Conservation (phyloP, 1,140 invertebrate species). For the Lysiphlebus fabarum region DNA sequence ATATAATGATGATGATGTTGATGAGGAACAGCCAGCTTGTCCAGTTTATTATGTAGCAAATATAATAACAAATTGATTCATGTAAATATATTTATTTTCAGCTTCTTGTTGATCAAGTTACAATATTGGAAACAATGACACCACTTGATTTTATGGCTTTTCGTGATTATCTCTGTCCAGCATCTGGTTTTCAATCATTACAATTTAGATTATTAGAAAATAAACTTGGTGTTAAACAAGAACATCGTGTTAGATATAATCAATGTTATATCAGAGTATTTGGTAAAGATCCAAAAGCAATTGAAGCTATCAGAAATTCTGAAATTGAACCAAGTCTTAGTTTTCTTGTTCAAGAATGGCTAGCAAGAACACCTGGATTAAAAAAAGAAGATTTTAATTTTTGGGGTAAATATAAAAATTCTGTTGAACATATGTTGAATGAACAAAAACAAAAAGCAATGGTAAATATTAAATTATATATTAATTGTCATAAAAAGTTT, state of each 20-base stretch:
- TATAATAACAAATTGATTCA: background rate
- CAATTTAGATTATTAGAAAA: conserved; percentile 97
- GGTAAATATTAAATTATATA: conserved; percentile 31
- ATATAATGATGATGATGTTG: conserved; percentile 1
- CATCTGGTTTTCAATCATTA: conserved; percentile 96
- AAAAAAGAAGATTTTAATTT: conserved; percentile 83
- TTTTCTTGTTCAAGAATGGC: conserved; percentile 84
- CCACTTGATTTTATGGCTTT: conserved; percentile 97
- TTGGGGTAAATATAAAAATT: conserved; percentile 83
- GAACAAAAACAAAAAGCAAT: conserved; percentile 59
- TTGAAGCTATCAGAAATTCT: conserved; percentile 71
- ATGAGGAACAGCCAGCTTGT: too few relatives aligned
- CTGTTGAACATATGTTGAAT: conserved; percentile 72
- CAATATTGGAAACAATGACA: conserved; percentile 97
- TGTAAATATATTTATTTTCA: conserved; percentile 51
- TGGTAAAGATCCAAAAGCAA: conserved; percentile 69
- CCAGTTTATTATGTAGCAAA: too few relatives aligned
- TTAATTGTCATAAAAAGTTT: background rate
- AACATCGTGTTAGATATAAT: conserved; percentile 88
- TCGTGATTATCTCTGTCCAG: conserved; percentile 83
- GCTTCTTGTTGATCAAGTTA: conserved; percentile 94
- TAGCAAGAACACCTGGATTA: conserved; percentile 90
- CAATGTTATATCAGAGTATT: conserved; percentile 89
- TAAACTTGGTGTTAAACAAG: conserved; percentile 88
- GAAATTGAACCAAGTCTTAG: conserved; percentile 81